Percentiles rank a stretch among this genome's conserved stretches.
phyloP scores from a whole-genome alignment of 64 coral and sea anemone genomes.

The Pocillopora damicornis region DNA sequence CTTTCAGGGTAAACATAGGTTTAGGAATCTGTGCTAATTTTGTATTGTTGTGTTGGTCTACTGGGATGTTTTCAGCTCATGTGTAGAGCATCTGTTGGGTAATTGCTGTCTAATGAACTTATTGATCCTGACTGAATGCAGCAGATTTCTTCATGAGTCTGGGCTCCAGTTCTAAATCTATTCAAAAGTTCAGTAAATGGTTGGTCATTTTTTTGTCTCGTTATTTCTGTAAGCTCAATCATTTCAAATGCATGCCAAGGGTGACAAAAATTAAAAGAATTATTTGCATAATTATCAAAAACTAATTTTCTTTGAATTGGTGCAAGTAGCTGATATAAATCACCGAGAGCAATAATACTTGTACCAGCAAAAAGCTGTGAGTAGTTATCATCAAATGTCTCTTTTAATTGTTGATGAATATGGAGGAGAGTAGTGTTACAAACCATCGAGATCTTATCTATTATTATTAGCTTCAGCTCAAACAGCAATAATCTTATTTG shows the following conservation, averaged over 20 bases:
- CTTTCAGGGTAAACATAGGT: conserved; percentile 12
- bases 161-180: conserved; percentile 16
- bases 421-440: not conserved
- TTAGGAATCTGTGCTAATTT: conserved; percentile 9
- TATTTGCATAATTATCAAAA: conserved; percentile 51
- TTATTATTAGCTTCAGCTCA: conserved; percentile 13
- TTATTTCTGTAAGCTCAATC: conserved; percentile 39
- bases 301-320: conserved; percentile 36
- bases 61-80: conserved; percentile 43
- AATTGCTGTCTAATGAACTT: conserved; percentile 6
- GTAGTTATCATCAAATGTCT: conserved; percentile 49
- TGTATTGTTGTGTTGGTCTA: not conserved
- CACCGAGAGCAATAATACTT: conserved; percentile 43
- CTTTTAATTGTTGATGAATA: conserved; percentile 40
- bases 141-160: conserved; percentile 27
- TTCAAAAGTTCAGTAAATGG: conserved; percentile 46
- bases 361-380: conserved; percentile 54
- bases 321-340: conserved; percentile 42
- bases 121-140: conserved; percentile 27
- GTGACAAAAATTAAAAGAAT: conserved; percentile 36
- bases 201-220: conserved; percentile 60
- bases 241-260: conserved; percentile 51
- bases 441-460: conserved; percentile 7
- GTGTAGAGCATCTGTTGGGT: conserved; percentile 39
- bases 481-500: conserved; percentile 42